Percentiles rank a stretch among this genome's conserved stretches.
phyloP scores from a whole-genome alignment of 2,888 invertebrate species.

The Plebejus anna region DNA sequence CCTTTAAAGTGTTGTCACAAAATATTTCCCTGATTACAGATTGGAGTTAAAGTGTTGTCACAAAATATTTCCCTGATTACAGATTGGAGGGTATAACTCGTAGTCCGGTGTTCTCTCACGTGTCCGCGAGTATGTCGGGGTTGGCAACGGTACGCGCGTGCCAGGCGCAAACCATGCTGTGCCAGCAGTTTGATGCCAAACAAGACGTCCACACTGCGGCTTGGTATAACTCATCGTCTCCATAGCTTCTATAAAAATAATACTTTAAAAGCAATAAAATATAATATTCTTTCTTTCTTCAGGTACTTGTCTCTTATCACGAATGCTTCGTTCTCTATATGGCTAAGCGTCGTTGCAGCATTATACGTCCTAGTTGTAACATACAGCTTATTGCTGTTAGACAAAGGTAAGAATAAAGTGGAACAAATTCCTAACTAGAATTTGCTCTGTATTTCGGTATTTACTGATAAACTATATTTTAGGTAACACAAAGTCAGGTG shows the following conservation, averaged over 20 bases:
- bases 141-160: constrained; percentile 87
- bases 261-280: background rate
- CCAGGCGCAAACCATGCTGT: constrained; percentile 82
- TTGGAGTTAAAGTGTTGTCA: constrained; percentile 51
- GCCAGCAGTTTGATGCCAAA: constrained; percentile 82
- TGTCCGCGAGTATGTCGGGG: constrained; percentile 87
- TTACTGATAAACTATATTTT: constrained; percentile 29
- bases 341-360: constrained; percentile 81
- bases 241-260: background rate
- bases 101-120: constrained; percentile 91
- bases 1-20: too few relatives aligned
- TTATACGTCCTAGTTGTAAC: constrained; percentile 80
- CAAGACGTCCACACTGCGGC: constrained; percentile 83
- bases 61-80: constrained; percentile 7
- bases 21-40: too few relatives aligned
- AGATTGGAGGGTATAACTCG: constrained; percentile 79
- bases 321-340: constrained; percentile 82
- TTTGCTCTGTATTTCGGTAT: background rate
- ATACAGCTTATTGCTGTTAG: constrained; percentile 80
- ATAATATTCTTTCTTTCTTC: constrained; percentile 36
- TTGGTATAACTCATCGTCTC: constrained; percentile 57
- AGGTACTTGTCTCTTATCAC: constrained; percentile 80
- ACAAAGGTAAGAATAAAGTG: constrained; percentile 70
- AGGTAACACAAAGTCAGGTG: constrained; percentile 80
- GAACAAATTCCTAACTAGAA: background rate